phyloP scores from a whole-genome alignment of 1,140 invertebrate species.

The Octopus bimaculoides region DNA sequence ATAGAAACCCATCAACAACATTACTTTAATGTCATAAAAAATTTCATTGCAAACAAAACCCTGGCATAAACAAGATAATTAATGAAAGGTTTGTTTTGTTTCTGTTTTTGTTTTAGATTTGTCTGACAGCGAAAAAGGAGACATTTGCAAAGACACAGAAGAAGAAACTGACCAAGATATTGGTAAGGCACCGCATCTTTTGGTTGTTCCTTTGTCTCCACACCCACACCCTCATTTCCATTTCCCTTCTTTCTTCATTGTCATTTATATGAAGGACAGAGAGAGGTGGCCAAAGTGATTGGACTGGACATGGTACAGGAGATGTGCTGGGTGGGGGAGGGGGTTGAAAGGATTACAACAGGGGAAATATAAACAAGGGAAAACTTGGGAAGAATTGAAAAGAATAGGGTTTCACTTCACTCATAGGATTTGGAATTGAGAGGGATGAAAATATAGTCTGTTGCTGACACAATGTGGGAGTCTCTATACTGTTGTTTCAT shows the following conservation, averaged over 20 bases:
- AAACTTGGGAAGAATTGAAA: too few species aligned
- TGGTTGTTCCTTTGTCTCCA: constrained; percentile 23
- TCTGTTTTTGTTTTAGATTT: constrained; percentile 24
- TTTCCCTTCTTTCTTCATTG: neutral
- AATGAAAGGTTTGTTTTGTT: neutral
- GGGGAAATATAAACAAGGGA: too few species aligned
- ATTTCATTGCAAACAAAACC: neutral
- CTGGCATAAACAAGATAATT: neutral
- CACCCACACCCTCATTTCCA: constrained; percentile 17
- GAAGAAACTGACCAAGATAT: constrained; percentile 45
- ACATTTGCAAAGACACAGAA: constrained; percentile 44
- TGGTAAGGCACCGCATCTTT: constrained; percentile 22
- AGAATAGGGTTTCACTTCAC: too few species aligned
- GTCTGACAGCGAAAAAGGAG: constrained; percentile 38
- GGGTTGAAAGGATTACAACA: too few species aligned
- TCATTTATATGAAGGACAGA: neutral
- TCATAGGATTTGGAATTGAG: too few species aligned
- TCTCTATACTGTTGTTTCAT: too few species aligned
- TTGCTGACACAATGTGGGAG: too few species aligned
- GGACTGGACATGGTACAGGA: too few species aligned
- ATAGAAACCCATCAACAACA: too few species aligned
- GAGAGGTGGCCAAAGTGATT: neutral
- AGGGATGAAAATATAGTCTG: too few species aligned
- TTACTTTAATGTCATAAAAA: too few species aligned
- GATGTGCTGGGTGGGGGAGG: too few species aligned